These are phyloP conservation scores for Halyomorpha halys DNA, from an alignment of 1,140 invertebrate species.

Conservation along the genomic window DNA sequence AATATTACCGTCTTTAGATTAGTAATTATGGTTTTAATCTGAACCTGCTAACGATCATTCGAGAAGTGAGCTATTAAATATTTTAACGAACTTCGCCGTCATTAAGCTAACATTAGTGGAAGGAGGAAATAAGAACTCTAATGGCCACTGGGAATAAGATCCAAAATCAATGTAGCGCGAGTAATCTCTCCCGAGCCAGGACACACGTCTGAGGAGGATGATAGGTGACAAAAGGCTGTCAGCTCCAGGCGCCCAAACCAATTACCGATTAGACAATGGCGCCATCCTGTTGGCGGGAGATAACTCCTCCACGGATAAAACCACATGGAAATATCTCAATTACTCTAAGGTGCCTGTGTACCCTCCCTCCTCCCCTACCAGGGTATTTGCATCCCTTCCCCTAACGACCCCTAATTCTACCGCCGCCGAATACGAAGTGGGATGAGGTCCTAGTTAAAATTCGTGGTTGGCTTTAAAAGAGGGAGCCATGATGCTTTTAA, in stretches of 20 bases:
- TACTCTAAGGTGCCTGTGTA: constrained; percentile 3
- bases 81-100: too few relatives aligned
- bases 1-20: too few relatives aligned
- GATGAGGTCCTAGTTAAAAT: constrained; percentile 7
- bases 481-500: constrained; percentile 16
- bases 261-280: constrained; percentile 12
- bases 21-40: too few relatives aligned
- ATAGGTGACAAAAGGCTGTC: constrained; percentile 2
- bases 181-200: too few relatives aligned
- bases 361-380: background rate
- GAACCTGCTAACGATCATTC: too few relatives aligned
- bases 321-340: constrained; percentile 15
- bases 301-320: constrained; percentile 15
- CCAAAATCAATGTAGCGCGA: too few relatives aligned
- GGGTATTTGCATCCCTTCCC: constrained; percentile 11
- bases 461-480: constrained; percentile 14
- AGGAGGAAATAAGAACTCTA: too few relatives aligned
- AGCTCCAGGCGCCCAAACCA: background rate
- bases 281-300: background rate
- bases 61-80: too few relatives aligned
- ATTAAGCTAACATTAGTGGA: too few relatives aligned
- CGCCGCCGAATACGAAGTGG: constrained; percentile 15
- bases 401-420: constrained; percentile 10
- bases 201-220: too few relatives aligned
- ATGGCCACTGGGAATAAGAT: too few relatives aligned